Evolutionary conservation across 2,888 invertebrate genomes (phyloP).

Genomic region (Parnassius smintheus): DNA sequence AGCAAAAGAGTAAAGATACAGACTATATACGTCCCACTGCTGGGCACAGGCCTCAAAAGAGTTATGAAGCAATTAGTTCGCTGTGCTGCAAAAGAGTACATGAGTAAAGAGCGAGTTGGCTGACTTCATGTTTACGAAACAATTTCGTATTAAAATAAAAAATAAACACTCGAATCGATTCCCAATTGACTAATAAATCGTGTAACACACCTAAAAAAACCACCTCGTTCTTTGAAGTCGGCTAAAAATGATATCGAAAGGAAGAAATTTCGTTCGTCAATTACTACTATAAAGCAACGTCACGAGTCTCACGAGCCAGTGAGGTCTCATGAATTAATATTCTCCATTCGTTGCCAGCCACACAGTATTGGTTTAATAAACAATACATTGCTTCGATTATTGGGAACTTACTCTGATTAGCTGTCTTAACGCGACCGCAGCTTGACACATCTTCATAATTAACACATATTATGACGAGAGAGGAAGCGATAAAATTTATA

Average conservation of each 20-base stretch:
- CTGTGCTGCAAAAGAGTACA: too few relatives aligned
- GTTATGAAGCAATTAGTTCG: too few relatives aligned
- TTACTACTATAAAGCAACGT: conserved; percentile 8
- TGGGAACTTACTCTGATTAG: conserved; percentile 13
- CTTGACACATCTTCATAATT: conserved; percentile 15
- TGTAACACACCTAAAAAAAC: neutral
- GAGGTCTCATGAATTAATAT: conserved; percentile 18
- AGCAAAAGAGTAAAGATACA: too few relatives aligned
- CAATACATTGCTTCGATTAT: conserved; percentile 19
- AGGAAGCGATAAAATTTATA: conserved; percentile 7
- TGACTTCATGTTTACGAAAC: too few relatives aligned
- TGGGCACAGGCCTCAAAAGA: too few relatives aligned
- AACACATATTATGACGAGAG: conserved; percentile 9
- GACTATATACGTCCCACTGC: too few relatives aligned
- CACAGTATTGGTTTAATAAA: conserved; percentile 17
- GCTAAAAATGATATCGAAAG: neutral
- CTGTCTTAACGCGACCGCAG: conserved; percentile 1
- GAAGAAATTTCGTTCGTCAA: conserved; percentile 6
- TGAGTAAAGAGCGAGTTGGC: too few relatives aligned
- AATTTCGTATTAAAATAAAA: too few relatives aligned
- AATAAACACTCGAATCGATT: too few relatives aligned
- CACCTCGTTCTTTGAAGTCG: too few relatives aligned
- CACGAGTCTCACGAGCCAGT: neutral
- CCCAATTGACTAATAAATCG: too few relatives aligned
- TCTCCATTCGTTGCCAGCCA: conserved; percentile 14